Conservation (phyloP, 2,888 invertebrate genomes). For the Mythimna vitellina region DNA sequence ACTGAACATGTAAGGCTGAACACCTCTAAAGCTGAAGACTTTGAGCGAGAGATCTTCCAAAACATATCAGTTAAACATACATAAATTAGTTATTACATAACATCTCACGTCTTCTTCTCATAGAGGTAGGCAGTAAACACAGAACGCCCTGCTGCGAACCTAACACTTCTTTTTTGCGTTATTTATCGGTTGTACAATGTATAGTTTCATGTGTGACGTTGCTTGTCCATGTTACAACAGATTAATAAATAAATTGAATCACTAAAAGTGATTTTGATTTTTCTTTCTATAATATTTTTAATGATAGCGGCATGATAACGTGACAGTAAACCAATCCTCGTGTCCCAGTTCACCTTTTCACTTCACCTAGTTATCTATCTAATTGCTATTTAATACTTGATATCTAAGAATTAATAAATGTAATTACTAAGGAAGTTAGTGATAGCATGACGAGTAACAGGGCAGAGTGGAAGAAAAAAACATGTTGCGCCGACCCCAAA, state of each 20-base stretch:
- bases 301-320: not conserved
- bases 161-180: not conserved
- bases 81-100: too few species aligned
- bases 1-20: not conserved
- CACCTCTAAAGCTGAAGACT: not conserved
- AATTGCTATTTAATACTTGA: not conserved
- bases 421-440: too few species aligned
- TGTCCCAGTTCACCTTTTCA: not conserved
- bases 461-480: too few species aligned
- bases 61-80: too few species aligned
- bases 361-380: not conserved
- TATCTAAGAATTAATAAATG: conserved; percentile 24
- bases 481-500: too few species aligned
- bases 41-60: too few species aligned
- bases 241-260: not conserved
- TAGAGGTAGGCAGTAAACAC: not conserved
- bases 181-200: not conserved
- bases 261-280: not conserved
- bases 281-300: not conserved
- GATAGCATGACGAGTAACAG: too few species aligned
- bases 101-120: too few species aligned
- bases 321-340: not conserved
- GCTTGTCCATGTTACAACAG: too few species aligned
- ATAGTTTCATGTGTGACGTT: not conserved
- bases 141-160: not conserved